Evolutionary conservation across 2,113 vertebrate genomes (phyloP).

Genomic region (Kobus ellipsiprymnus): DNA sequence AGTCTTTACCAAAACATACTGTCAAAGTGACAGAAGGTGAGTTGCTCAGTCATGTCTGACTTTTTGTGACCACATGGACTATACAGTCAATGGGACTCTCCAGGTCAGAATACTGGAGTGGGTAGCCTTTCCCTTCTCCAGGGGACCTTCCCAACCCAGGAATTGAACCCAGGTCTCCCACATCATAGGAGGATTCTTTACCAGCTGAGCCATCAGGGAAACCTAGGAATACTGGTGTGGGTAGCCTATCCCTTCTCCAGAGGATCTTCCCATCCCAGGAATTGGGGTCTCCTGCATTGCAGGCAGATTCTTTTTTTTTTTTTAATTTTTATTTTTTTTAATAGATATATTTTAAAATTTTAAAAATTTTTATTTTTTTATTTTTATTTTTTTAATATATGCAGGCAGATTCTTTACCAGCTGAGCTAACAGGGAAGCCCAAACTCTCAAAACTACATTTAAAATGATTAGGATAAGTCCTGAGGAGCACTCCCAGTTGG

Average conservation of each 20-base stretch:
- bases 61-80: neutral
- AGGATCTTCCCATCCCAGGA: neutral
- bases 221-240: neutral
- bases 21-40: neutral
- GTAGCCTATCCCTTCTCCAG: neutral
- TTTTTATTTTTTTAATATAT: neutral
- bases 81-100: neutral
- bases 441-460: neutral
- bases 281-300: rapidly evolving
- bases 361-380: too few species aligned
- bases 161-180: neutral
- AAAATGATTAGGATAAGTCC: neutral
- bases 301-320: neutral
- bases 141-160: neutral
- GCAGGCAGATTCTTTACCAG: neutral
- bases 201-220: neutral
- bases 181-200: neutral
- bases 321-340: too few species aligned
- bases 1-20: neutral
- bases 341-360: too few species aligned
- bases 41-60: rapidly evolving
- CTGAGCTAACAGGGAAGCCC: neutral
- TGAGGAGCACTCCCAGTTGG: neutral
- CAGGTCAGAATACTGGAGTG: neutral
- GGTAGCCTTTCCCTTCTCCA: neutral